Evolutionary conservation across 1,140 invertebrate species (phyloP), one percentile per base, ranked within the genome.

Genomic region (Ceratina japonica): DNA sequence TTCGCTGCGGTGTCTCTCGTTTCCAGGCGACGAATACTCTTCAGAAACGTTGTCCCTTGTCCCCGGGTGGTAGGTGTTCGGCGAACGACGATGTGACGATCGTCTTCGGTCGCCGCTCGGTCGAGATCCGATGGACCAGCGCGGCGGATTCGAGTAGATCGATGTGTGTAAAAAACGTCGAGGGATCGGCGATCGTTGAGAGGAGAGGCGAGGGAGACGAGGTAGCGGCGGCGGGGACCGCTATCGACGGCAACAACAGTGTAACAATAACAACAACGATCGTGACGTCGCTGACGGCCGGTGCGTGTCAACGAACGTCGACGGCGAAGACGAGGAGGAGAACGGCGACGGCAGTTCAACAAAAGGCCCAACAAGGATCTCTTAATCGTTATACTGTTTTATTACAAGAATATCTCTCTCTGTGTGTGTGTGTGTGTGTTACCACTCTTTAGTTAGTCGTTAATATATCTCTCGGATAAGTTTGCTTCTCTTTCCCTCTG

Each of bases 181-280:
- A 52, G 4, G n/a, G 16, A 44, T 58, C 69, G 37, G n/a, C 27
- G 10, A 37, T 44, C 24, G 54, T 49, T 7, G 72, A 27, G 15
- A 37, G 31, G 13, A 8, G 24, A 8, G 52, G n/a, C 64, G n/a
- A 52, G 15, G 18, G n/a, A n/a, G n/a, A n/a, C n/a, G n/a, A n/a
- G n/a, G 12, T 5, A 49, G 18, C 22, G 44, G 20, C 74, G 68
- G n/a, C 62, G 27, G 27, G 10, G 12, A 7, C 18, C 2, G 18
- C 4, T 59, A 27, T 31, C 64, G 31, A 66, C 20, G 22, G 37
- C 64, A 49, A 75, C 37, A 68, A 76, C 64, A 20, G 31, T 52
- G 44, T 70, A 70, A 70, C 22, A 75, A 24, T 44, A 76, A 69
- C 54, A 76, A 59, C 56, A 61, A 75, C 24, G 65, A n/a, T n/a